These are phyloP conservation scores for Cynocephalus volans DNA, from an alignment of 2,113 vertebrate genomes.

Conservation along the genomic window DNA sequence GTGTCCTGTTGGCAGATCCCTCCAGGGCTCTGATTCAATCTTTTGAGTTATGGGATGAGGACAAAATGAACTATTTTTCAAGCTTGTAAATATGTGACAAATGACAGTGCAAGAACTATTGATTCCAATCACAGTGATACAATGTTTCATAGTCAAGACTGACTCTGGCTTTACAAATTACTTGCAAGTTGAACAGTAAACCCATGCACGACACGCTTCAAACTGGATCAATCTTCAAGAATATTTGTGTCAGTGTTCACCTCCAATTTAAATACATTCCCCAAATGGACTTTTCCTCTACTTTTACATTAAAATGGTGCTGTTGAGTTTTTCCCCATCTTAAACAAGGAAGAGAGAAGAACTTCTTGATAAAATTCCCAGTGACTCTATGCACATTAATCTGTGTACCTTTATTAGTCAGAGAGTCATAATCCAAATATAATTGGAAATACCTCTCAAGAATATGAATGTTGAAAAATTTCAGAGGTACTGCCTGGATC, in stretches of 20 bases:
- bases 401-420: not conserved
- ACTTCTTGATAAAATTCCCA: not conserved
- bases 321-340: not conserved
- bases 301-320: constrained; percentile 12
- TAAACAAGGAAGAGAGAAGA: constrained; percentile 8
- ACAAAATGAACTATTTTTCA: constrained; percentile 99
- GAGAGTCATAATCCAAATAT: not conserved
- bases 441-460: not conserved
- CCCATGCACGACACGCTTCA: constrained; percentile 85
- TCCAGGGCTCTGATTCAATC: constrained; percentile 92
- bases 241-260: constrained; percentile 81
- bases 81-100: constrained; percentile 99
- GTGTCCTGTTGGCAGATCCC: constrained; percentile 86
- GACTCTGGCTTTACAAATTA: constrained; percentile 90
- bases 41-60: constrained; percentile 96
- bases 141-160: constrained; percentile 95
- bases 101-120: constrained; percentile 98
- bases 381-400: not conserved
- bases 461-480: not conserved
- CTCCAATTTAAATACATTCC: constrained; percentile 86
- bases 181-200: constrained; percentile 88
- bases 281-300: constrained; percentile 74
- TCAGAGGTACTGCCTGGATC: not conserved
- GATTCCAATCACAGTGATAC: constrained; percentile 97
- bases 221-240: constrained; percentile 85